These are phyloP conservation scores for Drepana arcuata DNA, from an alignment of 1,140 invertebrate genomes.

Conservation along the genomic window DNA sequence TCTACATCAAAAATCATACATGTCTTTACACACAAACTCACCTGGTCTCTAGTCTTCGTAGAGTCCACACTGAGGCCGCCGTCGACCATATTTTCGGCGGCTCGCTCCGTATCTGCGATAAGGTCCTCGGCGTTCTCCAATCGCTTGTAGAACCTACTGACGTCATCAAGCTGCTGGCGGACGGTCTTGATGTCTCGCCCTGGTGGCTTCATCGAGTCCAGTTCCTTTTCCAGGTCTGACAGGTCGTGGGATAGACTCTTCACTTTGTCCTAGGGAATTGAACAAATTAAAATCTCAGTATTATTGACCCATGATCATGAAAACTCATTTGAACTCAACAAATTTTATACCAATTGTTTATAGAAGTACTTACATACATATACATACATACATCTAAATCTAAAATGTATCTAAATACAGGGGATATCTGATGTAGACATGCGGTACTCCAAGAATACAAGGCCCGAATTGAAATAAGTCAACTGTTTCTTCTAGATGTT, in stretches of 20 bases:
- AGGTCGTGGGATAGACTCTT: conserved; percentile 85
- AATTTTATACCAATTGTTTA: too few species aligned
- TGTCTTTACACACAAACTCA: too few species aligned
- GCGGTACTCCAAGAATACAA: too few species aligned
- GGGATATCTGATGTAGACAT: too few species aligned
- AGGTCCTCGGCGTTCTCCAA: conserved; percentile 78
- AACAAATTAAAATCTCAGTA: neutral
- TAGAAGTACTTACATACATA: too few species aligned
- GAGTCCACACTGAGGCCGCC: conserved; percentile 88
- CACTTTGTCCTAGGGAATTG: conserved; percentile 77
- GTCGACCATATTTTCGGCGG: conserved; percentile 84
- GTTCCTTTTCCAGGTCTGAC: conserved; percentile 84
- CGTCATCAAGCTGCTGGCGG: conserved; percentile 86
- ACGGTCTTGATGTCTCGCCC: conserved; percentile 90
- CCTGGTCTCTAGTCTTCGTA: conserved; percentile 80
- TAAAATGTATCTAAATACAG: too few species aligned
- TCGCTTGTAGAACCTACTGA: conserved; percentile 78
- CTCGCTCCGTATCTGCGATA: conserved; percentile 79
- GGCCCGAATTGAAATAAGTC: too few species aligned
- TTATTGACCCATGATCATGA: neutral
- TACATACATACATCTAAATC: too few species aligned
- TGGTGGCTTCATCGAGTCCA: conserved; percentile 88
- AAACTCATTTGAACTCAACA: too few species aligned
- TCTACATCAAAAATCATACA: too few species aligned
- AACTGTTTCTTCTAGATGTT: too few species aligned